These are phyloP conservation scores for Syrmaticus mikado DNA, from an alignment of 2,113 vertebrate species.

Conservation along the genomic window DNA sequence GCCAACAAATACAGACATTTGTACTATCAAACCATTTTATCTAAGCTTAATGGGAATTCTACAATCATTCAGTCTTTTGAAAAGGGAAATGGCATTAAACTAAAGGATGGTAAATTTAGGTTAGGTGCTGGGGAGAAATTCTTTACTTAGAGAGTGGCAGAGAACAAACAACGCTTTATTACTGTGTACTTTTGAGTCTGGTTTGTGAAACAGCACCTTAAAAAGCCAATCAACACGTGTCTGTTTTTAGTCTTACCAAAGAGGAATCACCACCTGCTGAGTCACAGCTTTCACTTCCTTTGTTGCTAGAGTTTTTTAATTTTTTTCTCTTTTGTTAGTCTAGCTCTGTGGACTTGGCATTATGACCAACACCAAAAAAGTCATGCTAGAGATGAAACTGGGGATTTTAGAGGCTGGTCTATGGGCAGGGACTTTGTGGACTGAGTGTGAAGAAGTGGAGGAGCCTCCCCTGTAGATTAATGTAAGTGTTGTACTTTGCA, in stretches of 20 bases:
- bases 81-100: too few species aligned
- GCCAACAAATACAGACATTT: conserved; percentile 79
- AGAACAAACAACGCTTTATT: background rate
- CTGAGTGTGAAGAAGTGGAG: background rate
- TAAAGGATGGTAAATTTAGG: too few species aligned
- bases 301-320: background rate
- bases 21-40: conserved; percentile 81
- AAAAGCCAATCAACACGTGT: background rate
- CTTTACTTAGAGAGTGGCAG: background rate
- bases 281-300: conserved; percentile 43
- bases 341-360: background rate
- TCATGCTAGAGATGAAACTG: background rate
- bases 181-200: background rate
- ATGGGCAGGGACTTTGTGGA: background rate
- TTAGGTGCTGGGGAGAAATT: too few species aligned
- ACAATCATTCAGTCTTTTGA: conserved; percentile 74
- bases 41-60: conserved; percentile 79
- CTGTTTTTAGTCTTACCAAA: background rate
- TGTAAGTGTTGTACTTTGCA: background rate
- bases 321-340: background rate
- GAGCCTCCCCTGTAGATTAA: background rate
- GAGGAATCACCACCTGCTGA: background rate
- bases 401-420: background rate
- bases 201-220: background rate
- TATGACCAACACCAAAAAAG: background rate